phyloP scores from a whole-genome alignment of 2,888 invertebrate species.

The Periphyllus acericola region DNA sequence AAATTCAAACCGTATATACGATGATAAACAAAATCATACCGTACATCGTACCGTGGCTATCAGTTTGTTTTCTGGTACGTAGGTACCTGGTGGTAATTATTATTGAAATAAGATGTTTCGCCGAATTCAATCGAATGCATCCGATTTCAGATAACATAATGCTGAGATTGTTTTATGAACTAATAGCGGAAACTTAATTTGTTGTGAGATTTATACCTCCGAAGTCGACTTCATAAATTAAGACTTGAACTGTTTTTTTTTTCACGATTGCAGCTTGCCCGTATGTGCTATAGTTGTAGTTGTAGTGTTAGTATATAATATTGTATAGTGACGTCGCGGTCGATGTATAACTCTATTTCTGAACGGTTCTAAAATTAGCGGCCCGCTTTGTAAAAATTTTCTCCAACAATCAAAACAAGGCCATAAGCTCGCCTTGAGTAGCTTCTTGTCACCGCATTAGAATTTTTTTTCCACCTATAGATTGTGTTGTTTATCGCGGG shows the following conservation, averaged over 20 bases:
- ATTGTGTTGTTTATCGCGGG: constrained; percentile 18
- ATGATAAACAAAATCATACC: not conserved
- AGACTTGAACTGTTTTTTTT: not conserved
- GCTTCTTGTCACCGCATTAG: constrained; percentile 23
- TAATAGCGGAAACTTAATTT: not conserved
- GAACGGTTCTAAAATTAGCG: constrained; percentile 59
- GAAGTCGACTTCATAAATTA: constrained; percentile 12
- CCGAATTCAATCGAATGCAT: not conserved
- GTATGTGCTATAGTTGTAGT: not conserved
- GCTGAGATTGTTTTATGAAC: not conserved
- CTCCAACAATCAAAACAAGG: constrained; percentile 61
- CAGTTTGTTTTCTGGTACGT: not conserved
- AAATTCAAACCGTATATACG: not conserved
- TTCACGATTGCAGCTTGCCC: constrained; percentile 16
- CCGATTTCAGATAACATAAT: not conserved
- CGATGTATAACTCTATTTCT: constrained; percentile 57
- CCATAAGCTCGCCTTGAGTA: constrained; percentile 52
- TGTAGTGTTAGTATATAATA: not conserved
- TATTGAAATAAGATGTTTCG: not conserved
- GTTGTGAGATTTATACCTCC: not conserved
- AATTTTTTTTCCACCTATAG: constrained; percentile 49
- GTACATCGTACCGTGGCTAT: not conserved
- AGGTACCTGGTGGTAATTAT: not conserved
- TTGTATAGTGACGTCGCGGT: constrained; percentile 40
- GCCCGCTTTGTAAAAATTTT: constrained; percentile 56